Base-by-base conservation (phyloP, 1,140 invertebrate genomes). In the Frieseomelitta varia region DNA sequence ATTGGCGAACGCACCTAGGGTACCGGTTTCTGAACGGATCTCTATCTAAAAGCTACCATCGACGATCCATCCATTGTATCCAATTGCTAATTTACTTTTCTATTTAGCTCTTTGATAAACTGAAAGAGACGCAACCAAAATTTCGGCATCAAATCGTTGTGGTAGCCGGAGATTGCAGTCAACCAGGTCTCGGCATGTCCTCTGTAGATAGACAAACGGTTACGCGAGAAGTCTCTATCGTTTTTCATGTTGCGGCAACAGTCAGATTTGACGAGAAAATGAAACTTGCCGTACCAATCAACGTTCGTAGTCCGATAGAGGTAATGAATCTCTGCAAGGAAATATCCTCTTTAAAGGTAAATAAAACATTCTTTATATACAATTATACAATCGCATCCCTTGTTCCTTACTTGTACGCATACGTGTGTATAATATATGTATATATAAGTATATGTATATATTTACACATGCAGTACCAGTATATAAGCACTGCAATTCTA, bases 211-310 rank as follows among this genome's bases (percentile, higher is more conserved):
- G 93, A 68, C 85, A 91, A 55, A 92, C 87, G 27, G 90, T 96
- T 6, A 89, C 91, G 21, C 95, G 96, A 2, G 95, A 97, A 93
- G 96, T 98, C 10, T 96, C 96, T 72, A 94, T 97, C 63, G 95
- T 97, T n/a, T 96, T 97, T 92, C 96, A 97, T 84, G 95, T 95
- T 0, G 97, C 97, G 0, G 97, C 97, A 0, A 97, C 97, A 0
- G 96, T 97, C 0, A 95, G 96, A 87, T 97, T 97, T 84, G 96
- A 97, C 90, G 97, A 97, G 88, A 96, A 96, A 58, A 91, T 97
- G 12, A 95, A 95, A 85, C 93, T 95, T 0, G 97, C 97, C 0
- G 93, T 97, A 1, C 94, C 95, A 14, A 97, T 97, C 72, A 98
- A 97, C 88, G 96, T 97, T 24, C 94, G 96, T 81, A 96, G 96